A percentile compares a stretch with the other conserved stretches of the same genome.
These are phyloP conservation scores for Zosterops pallidus DNA, from an alignment of 2,113 vertebrate genomes.

Conservation along the genomic window DNA sequence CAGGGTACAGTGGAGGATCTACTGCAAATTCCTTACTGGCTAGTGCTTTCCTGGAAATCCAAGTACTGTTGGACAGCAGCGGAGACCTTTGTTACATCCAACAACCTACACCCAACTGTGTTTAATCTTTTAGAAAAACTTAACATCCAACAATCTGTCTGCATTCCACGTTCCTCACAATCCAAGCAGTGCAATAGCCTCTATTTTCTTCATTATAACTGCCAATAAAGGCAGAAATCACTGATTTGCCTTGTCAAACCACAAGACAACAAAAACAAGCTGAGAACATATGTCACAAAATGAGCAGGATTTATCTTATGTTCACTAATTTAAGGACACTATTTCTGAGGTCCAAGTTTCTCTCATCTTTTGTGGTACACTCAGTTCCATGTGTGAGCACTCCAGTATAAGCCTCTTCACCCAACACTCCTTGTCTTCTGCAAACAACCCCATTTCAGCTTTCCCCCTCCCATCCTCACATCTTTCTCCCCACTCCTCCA, in stretches of 20 bases:
- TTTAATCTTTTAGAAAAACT: background rate
- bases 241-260: background rate
- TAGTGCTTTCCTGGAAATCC: background rate
- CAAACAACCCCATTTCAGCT: background rate
- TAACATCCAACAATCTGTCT: background rate
- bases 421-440: background rate
- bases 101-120: background rate
- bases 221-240: background rate
- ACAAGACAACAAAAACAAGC: background rate
- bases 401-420: background rate
- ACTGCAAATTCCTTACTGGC: background rate
- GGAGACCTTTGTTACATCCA: background rate
- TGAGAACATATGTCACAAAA: background rate
- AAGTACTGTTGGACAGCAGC: background rate
- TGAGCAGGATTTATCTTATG: background rate
- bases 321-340: background rate
- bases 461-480: background rate
- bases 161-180: background rate
- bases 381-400: background rate
- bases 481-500: background rate
- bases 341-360: background rate
- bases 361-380: background rate
- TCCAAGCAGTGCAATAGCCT: background rate
- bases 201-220: background rate
- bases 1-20: background rate